These are phyloP conservation scores for Panagrolaimus sp. DNA, from an alignment of 1,140 invertebrate genomes.

Conservation along the genomic window DNA sequence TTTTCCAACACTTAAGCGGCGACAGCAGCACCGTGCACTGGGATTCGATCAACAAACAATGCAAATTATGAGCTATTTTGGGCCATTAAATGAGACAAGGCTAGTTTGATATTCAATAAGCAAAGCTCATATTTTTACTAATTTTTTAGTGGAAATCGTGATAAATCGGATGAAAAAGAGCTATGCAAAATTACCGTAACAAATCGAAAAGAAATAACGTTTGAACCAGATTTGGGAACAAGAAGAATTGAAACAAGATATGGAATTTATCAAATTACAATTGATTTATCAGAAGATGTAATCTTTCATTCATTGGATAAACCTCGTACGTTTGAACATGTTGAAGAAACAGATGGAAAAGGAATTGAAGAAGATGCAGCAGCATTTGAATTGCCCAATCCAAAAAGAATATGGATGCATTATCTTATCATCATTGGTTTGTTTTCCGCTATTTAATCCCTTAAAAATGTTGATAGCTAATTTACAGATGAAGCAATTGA, in stretches of 20 bases:
- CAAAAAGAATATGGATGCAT: conserved; percentile 10
- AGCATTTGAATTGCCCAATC: not conserved
- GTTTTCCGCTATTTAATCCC: no score
- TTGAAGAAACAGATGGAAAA: not conserved
- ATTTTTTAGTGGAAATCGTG: not conserved
- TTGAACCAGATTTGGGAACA: not conserved
- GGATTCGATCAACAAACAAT: conserved; percentile 1
- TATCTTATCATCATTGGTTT: not conserved
- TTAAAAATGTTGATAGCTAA: no score
- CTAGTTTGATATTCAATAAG: no score
- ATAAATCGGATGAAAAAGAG: not conserved
- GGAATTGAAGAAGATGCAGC: not conserved
- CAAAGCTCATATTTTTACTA: no score
- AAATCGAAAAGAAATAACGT: not conserved
- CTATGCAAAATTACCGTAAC: conserved; percentile 3
- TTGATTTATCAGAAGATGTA: not conserved
- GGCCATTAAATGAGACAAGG: not conserved
- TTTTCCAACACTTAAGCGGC: not conserved
- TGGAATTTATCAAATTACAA: not conserved
- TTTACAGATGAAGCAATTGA: conserved; percentile 3
- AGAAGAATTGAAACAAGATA: conserved; percentile 9
- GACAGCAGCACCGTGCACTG: not conserved
- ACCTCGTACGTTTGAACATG: not conserved
- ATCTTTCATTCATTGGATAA: no score
- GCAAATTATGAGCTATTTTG: conserved; percentile 8